A percentile compares a stretch with the other conserved stretches of the same genome.
phyloP scores from a whole-genome alignment of 2,888 invertebrate species.

The Periphyllus acericola region DNA sequence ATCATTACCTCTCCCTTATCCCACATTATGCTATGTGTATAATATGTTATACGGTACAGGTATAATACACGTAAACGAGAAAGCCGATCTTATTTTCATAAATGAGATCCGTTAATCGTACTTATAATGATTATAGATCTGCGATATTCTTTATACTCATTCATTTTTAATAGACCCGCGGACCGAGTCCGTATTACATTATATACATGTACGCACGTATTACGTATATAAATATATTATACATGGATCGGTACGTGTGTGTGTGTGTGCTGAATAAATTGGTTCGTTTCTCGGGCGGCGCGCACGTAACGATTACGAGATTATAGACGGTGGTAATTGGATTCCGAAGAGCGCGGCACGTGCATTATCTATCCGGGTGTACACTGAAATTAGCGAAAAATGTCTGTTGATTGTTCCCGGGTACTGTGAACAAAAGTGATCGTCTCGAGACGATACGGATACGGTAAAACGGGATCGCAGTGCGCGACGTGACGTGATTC shows the following conservation, averaged over 20 bases:
- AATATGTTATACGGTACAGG: not conserved
- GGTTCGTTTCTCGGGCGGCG: constrained; percentile 11
- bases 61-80: not conserved
- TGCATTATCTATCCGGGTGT: not conserved
- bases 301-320: constrained; percentile 48
- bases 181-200: not conserved
- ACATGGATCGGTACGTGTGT: not conserved
- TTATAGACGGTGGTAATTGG: constrained; percentile 45
- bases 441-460: not conserved
- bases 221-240: not conserved
- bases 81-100: constrained; percentile 53
- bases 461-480: no score
- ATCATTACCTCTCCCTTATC: constrained; percentile 37
- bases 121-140: constrained; percentile 38
- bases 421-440: not conserved
- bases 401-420: no score
- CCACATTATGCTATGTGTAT: not conserved
- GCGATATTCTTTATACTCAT: constrained; percentile 36
- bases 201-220: not conserved
- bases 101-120: constrained; percentile 53
- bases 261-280: constrained; percentile 41
- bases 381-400: not conserved
- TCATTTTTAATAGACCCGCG: constrained; percentile 43
- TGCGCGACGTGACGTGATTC: no score
- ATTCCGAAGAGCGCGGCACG: constrained; percentile 10